phyloP scores from a whole-genome alignment of 2,797 vertebrate species.

The Pempheris klunzingeri region DNA sequence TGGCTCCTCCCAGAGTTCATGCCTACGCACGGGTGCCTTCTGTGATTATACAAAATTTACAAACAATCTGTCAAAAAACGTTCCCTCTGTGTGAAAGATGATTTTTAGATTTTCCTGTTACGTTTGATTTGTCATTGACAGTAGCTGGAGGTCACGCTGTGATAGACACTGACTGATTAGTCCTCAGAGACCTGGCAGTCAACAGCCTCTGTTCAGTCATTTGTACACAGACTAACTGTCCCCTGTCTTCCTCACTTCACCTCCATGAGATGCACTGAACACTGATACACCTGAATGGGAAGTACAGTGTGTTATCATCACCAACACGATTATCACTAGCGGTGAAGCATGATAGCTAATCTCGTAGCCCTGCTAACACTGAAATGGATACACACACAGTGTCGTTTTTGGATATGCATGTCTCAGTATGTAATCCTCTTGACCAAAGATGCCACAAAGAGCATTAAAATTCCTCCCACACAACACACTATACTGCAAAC shows the following conservation, averaged over 20 bases:
- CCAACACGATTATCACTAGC: not conserved
- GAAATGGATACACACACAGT: conserved; percentile 47
- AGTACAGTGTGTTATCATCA: conserved; percentile 5
- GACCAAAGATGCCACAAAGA: conserved; percentile 75
- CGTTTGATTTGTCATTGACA: not conserved
- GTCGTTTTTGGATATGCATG: conserved; percentile 60
- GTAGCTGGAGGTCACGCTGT: conserved; percentile 7
- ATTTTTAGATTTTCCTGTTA: not conserved
- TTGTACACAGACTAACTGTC: conserved; percentile 3
- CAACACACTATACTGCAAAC: conserved; percentile 62
- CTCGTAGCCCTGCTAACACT: conserved; percentile 1
- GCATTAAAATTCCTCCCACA: conserved; percentile 81
- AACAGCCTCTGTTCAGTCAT: conserved; percentile 1
- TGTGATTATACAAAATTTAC: not conserved
- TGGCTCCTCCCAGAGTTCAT: not conserved
- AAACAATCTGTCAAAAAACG: not conserved
- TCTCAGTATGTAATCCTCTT: conserved; percentile 75
- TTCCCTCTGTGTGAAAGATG: not conserved
- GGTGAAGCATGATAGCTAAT: not conserved
- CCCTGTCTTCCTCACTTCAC: conserved; percentile 11
- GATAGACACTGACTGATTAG: conserved; percentile 31
- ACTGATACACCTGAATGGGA: not conserved
- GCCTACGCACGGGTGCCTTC: not conserved
- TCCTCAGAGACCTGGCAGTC: conserved; percentile 13
- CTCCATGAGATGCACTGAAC: not conserved